phyloP scores from a whole-genome alignment of 2,113 vertebrate species.

The Pteronura brasiliensis region DNA sequence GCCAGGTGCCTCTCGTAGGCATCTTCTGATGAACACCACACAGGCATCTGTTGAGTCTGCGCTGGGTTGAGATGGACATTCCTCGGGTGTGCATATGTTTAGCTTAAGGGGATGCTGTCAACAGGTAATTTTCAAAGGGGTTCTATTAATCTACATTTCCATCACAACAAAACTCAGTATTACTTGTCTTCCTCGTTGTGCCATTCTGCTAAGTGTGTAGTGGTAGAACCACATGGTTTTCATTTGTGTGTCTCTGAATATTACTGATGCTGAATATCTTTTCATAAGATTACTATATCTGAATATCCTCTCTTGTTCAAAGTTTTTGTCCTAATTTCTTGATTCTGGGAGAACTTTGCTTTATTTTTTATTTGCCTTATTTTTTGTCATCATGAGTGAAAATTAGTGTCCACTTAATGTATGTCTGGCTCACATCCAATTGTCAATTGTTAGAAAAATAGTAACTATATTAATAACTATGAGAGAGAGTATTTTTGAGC shows the following conservation, averaged over 20 bases:
- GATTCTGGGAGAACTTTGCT: background rate
- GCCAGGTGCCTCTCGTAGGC: background rate
- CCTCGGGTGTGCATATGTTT: background rate
- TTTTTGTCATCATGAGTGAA: background rate
- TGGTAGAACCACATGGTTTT: background rate
- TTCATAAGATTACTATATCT: background rate
- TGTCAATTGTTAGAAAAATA: background rate
- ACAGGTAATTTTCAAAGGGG: background rate
- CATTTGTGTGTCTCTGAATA: background rate
- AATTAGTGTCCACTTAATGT: background rate
- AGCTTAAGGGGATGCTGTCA: background rate
- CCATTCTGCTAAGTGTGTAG: background rate
- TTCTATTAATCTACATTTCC: background rate
- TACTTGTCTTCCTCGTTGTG: rapidly evolving
- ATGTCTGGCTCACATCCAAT: background rate
- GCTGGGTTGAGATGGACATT: background rate
- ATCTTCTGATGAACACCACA: background rate
- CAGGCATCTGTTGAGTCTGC: rapidly evolving
- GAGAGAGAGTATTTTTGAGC: background rate
- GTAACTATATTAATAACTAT: background rate
- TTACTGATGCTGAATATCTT: background rate
- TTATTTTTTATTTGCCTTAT: background rate
- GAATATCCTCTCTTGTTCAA: background rate
- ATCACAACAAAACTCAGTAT: background rate
- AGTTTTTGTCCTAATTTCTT: background rate